Evolutionary conservation across 2,888 invertebrate species (phyloP).

Genomic region (Drosophila prostipennis): DNA sequence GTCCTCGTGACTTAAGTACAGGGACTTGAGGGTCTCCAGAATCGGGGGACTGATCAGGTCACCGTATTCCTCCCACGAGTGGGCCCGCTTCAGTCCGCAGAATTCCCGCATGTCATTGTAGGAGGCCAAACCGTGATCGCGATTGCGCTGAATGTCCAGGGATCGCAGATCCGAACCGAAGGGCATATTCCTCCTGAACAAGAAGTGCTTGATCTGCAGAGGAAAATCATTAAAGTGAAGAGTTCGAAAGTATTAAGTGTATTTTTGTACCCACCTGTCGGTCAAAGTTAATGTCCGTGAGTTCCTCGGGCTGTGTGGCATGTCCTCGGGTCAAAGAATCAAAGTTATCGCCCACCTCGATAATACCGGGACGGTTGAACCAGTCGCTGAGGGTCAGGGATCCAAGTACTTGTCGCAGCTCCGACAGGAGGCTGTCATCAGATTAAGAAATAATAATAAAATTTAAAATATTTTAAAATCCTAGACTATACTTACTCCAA

Average conservation of each 20-base stretch:
- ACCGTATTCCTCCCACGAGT: conserved; percentile 88
- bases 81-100: conserved; percentile 90
- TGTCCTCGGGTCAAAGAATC: conserved; percentile 91
- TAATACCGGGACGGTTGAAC: conserved; percentile 85
- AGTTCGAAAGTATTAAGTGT: no score
- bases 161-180: conserved; percentile 93
- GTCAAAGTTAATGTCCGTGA: conserved; percentile 91
- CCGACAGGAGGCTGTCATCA: conserved; percentile 83
- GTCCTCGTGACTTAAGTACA: conserved; percentile 91
- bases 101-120: conserved; percentile 91
- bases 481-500: conserved; percentile 83
- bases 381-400: conserved; percentile 85
- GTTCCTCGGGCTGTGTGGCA: conserved; percentile 90
- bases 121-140: conserved; percentile 93
- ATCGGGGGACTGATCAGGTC: conserved; percentile 88
- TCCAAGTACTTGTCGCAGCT: conserved; percentile 83
- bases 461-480: background rate
- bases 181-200: conserved; percentile 88
- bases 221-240: background rate
- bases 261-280: conserved; percentile 65
- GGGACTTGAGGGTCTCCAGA: conserved; percentile 86
- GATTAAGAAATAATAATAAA: conserved; percentile 28
- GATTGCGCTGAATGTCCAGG: conserved; percentile 92
- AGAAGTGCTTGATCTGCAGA: conserved; percentile 87
- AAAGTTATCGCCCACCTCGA: conserved; percentile 86